These are phyloP conservation scores for Hyperopisus bebe DNA, from an alignment of 2,113 vertebrate species.

Conservation along the genomic window DNA sequence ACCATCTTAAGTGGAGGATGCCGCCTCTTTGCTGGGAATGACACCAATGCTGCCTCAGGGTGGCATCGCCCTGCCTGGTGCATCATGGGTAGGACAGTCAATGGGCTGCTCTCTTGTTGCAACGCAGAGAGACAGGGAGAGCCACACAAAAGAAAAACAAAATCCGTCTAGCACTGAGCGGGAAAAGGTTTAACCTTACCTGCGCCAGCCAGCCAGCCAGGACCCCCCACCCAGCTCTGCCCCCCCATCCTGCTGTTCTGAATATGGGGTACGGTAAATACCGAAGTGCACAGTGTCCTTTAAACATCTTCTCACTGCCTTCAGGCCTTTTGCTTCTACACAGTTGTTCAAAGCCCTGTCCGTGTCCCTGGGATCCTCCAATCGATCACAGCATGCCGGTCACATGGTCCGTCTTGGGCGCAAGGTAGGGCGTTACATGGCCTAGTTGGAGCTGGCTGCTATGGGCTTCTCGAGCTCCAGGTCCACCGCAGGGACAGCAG, in stretches of 20 bases:
- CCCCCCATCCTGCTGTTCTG: background rate
- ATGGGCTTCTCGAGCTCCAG: constrained; percentile 88
- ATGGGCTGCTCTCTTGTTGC: background rate
- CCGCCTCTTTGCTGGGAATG: background rate
- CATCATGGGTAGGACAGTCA: background rate
- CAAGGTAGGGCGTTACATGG: background rate
- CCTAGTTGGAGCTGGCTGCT: constrained; percentile 82
- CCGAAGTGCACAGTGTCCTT: background rate
- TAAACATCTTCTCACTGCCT: background rate
- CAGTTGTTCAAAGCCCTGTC: background rate
- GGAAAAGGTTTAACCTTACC: background rate
- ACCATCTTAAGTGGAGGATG: background rate
- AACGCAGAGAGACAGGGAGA: background rate
- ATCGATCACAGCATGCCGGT: background rate
- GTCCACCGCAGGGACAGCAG: constrained; percentile 60
- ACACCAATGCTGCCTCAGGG: background rate
- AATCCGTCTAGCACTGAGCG: background rate
- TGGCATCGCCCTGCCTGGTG: background rate
- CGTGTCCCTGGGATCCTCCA: background rate
- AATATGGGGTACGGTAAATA: background rate
- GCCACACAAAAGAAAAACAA: background rate
- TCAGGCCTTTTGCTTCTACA: background rate
- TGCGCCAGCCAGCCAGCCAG: background rate
- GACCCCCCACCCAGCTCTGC: background rate
- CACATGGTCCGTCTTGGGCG: background rate